Evolutionary conservation across 2,888 invertebrate species (phyloP), one percentile per base, ranked within the genome.

Genomic region (Tuberolachnus salignus): DNA sequence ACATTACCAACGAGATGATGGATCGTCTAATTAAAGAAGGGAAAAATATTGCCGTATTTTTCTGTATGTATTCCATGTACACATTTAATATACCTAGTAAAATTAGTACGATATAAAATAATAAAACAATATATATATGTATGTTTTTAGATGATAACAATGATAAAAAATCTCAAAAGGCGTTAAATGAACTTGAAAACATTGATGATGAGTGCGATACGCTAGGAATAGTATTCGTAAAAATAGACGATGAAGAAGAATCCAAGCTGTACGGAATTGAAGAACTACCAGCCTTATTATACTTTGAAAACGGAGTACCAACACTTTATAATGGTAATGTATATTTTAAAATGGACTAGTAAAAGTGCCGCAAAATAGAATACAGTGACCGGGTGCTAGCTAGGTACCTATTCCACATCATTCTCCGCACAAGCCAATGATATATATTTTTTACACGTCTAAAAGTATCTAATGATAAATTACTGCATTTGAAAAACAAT

Each of bases 1-100:
- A 96, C 86, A 93, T 96, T 63, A 95, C 95, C 69, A 95, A 95
- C 86, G 95, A 95, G 87, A 95, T 95, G 94, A 88, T 96, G 83
- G 94, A 95, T 85, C 92, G 92, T 85, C 88, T 96, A 82, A 91
- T 96, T 82, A 93, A 93, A 84, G 94, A 94, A 84, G 94, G 94
- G 83, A 94, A 94, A 86, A 93, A 92, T 82, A 89, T 96, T 83
- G 94, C 95, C 81, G 95, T 95, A 81, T 88, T 96, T 81, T 96
- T 96, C 86, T 95, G 95, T 95, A 89, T 90, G 91, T 87, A 69
- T 64, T 80, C 23, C 0, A 9, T 34, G 6, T 44, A 8, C 34
- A 4, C 34, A 6, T 34, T 34, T 34, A 34, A 34, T 34, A 34
- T 34, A 34, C 3, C 34, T 34, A 34, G 34, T 34, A 34, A 34